Evolutionary conservation across 2,888 invertebrate genomes (phyloP).

Genomic region (Achlya flavicornis): DNA sequence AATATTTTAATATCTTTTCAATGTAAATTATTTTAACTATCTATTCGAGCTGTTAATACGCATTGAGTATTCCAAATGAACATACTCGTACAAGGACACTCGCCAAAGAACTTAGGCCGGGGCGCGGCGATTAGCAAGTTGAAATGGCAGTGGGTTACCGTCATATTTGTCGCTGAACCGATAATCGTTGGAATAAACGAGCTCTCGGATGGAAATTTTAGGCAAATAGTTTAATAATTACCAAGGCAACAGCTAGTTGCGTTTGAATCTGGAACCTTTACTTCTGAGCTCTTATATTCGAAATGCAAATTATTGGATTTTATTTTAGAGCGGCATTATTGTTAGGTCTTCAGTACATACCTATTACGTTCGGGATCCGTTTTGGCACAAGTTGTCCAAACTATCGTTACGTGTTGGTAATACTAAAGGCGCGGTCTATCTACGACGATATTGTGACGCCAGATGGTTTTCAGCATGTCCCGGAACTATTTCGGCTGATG

Average conservation of each 20-base stretch:
- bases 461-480: constrained; percentile 9
- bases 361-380: constrained; percentile 21
- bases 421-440: constrained; percentile 14
- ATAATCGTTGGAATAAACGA: not conserved
- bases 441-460: constrained; percentile 9
- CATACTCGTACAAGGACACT: not conserved
- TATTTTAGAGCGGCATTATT: constrained; percentile 5
- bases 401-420: constrained; percentile 38
- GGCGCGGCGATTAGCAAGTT: not conserved
- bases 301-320: not conserved
- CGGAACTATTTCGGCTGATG: constrained; percentile 4
- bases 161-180: not conserved
- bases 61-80: not conserved
- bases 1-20: no score
- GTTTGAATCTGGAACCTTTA: not conserved
- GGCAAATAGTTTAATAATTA: not conserved
- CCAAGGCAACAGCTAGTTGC: not conserved
- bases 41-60: not conserved
- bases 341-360: constrained; percentile 34
- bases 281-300: not conserved
- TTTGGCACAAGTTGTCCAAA: constrained; percentile 35
- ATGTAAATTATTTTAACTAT: no score
- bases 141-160: not conserved
- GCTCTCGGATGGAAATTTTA: not conserved
- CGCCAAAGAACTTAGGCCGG: not conserved